Conservation (phyloP, 2,797 vertebrate species). For the Glyptemys insculpta region DNA sequence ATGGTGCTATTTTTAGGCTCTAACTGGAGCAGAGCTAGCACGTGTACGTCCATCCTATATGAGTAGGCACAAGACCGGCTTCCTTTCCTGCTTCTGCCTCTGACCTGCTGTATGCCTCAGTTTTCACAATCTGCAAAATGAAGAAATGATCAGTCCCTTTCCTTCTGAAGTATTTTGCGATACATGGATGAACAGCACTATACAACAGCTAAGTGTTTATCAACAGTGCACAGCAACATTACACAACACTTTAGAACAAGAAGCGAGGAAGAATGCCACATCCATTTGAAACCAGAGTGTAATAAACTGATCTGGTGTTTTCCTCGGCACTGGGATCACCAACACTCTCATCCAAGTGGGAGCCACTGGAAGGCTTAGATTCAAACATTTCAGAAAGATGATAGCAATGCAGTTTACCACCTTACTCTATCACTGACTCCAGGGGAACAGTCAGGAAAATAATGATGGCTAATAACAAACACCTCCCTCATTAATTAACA, state of each 20-base stretch:
- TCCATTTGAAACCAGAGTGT: fast-evolving
- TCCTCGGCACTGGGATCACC: neutral
- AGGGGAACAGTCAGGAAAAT: neutral
- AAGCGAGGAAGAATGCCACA: neutral
- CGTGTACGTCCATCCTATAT: too few relatives aligned
- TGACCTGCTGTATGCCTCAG: neutral
- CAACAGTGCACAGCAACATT: neutral
- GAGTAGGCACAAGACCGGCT: neutral
- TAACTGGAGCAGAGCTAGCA: too few relatives aligned
- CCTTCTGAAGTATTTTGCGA: neutral
- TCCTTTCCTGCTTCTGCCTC: neutral
- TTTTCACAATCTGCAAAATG: neutral
- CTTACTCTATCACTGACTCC: neutral
- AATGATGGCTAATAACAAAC: neutral
- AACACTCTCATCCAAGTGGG: neutral
- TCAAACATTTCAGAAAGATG: neutral
- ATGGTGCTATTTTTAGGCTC: too few relatives aligned
- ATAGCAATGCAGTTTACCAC: neutral
- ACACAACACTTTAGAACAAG: neutral
- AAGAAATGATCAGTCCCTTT: neutral
- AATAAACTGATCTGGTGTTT: neutral
- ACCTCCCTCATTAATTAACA: neutral
- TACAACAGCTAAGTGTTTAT: neutral
- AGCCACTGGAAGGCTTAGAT: neutral
- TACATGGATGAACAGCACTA: neutral